Base-by-base conservation (phyloP, 2,797 vertebrate genomes). In the Morelia viridis region DNA sequence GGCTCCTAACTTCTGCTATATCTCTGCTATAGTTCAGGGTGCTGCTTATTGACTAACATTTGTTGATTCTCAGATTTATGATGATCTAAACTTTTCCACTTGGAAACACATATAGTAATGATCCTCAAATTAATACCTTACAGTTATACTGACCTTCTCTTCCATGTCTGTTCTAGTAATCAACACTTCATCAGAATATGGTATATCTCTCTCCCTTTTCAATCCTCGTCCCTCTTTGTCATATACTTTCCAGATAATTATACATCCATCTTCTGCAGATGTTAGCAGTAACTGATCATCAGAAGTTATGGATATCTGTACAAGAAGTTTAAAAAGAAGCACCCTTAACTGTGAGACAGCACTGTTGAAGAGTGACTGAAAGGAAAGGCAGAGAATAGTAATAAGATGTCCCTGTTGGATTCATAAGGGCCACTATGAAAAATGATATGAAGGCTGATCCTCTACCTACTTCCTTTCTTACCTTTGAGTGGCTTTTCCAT, bases 151-250 rank as follows among this genome's bases (percentile, higher is more conserved):
- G 93, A 99, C 99, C 98, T 99, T 99, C 94, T 99, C 98, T 46
- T 99, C 98, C 96, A 99, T 97, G 95, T 99, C 98, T 71, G 98
- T 98, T 96, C 97, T 99, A 93, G 98, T 98, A 94, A 99, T 98
- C 7, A 99, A 98, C 91, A 99, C 98, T 96, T 99, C 99, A 90
- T 99, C 98, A 1, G 98, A 97, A 95, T 98, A 98, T 91, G 96
- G 92, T n/a, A 98, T 93, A 89, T 98, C 97, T 94, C 97, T 98
- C 92, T 97, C 97, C 91, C 96, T 96, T 96, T 98, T 98, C 95
- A 98, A 95, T 28, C 96, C 97, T 24, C 96, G 97, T 7, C 97
- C 97, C 26, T 98, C 98, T 95, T 98, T 98, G 94, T 99, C 98
- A 15, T 97, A 97, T 89, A 99, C 98, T 95, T 97, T 99, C 98